Conservation (phyloP, 1,140 invertebrate genomes). For the Scaptodrosophila lebanonensis region DNA sequence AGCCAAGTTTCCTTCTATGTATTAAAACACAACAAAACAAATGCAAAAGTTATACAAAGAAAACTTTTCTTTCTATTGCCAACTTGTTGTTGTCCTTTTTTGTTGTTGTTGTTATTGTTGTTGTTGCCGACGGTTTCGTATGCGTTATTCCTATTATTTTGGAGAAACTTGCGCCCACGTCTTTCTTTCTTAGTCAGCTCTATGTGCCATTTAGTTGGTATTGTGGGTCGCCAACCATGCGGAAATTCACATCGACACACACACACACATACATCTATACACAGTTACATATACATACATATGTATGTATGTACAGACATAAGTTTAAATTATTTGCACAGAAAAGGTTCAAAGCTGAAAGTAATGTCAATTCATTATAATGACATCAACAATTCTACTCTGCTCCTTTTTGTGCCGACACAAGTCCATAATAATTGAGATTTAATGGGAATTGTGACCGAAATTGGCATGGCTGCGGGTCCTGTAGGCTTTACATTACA, state of each 20-base stretch:
- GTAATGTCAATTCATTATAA: conserved; percentile 63
- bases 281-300: too few relatives aligned
- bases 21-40: conserved; percentile 67
- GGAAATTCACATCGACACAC: conserved; percentile 39
- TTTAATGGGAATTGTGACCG: conserved; percentile 48
- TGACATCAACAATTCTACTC: conserved; percentile 66
- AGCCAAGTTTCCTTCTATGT: conserved; percentile 63
- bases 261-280: too few relatives aligned
- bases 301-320: conserved; percentile 29
- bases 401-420: conserved; percentile 30
- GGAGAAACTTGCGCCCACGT: conserved; percentile 57
- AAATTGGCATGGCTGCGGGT: conserved; percentile 1
- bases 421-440: too few relatives aligned
- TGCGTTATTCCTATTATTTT: conserved; percentile 53
- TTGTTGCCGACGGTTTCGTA: conserved; percentile 8
- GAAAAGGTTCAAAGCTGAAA: conserved; percentile 63
- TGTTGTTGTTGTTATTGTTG: conserved; percentile 12
- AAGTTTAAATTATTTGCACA: conserved; percentile 66
- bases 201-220: conserved; percentile 3
- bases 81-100: conserved; percentile 7
- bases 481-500: background rate
- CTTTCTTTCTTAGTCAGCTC: conserved; percentile 22
- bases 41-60: conserved; percentile 68
- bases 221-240: conserved; percentile 38
- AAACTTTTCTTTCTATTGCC: conserved; percentile 58